Evolutionary conservation across 2,797 vertebrate species (phyloP).

Genomic region (Leucoraja ocellata): DNA sequence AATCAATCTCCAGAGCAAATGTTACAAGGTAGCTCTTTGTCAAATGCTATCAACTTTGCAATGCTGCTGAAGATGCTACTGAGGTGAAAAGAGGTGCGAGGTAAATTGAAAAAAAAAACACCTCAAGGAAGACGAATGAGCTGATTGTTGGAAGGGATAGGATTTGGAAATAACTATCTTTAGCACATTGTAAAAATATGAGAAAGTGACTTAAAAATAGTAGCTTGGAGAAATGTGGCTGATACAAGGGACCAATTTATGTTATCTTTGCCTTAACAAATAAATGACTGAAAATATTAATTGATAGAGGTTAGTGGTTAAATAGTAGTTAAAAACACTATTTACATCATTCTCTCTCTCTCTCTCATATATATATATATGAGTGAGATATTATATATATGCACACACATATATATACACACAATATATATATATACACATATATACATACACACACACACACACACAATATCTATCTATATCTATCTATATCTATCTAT

Average conservation of each 20-base stretch:
- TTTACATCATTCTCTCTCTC: no score
- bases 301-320: background rate
- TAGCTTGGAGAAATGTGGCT: background rate
- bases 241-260: no score
- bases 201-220: background rate
- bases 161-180: background rate
- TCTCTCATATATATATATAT: no score
- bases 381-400: no score
- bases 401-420: no score
- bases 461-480: no score
- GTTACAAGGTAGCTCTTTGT: background rate
- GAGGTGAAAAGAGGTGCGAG: background rate
- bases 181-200: background rate
- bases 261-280: background rate
- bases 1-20: background rate
- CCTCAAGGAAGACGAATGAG: background rate
- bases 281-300: background rate
- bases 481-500: no score
- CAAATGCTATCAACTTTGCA: background rate
- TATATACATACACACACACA: no score
- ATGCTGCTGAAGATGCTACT: background rate
- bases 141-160: background rate
- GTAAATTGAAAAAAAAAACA: background rate
- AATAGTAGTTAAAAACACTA: background rate
- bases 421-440: no score